A percentile compares a stretch with the other conserved stretches of the same genome.
Evolutionary conservation across 2,797 vertebrate species (phyloP).

Genomic region (Prunella strophiata): DNA sequence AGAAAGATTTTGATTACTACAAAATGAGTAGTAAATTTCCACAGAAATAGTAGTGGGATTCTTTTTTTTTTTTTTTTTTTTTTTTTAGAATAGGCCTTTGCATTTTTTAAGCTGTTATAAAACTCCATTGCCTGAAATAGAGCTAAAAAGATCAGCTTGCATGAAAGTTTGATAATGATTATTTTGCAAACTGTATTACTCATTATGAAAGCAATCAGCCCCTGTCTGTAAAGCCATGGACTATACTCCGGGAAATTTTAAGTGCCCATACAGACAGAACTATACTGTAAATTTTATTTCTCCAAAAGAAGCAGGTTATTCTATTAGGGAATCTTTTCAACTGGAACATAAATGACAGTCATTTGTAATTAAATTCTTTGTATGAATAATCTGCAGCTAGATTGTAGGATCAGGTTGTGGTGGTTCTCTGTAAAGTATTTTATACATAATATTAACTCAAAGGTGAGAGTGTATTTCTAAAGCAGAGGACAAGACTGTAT

Average conservation of each 20-base stretch:
- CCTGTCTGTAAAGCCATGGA: neutral
- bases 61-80: neutral
- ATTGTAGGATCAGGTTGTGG: neutral
- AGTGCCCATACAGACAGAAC: neutral
- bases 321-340: neutral
- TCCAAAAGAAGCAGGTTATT: neutral
- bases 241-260: neutral
- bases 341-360: neutral
- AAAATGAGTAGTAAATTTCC: slow-evolving; percentile 1
- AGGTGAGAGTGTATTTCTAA: neutral
- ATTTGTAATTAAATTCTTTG: neutral
- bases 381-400: neutral
- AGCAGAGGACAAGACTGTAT: neutral
- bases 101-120: neutral
- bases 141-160: neutral
- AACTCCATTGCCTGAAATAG: neutral
- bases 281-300: neutral
- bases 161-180: neutral
- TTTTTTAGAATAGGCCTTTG: neutral
- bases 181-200: neutral
- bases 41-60: neutral
- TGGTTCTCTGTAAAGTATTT: neutral
- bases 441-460: neutral
- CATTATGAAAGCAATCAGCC: neutral
- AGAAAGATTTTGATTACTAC: neutral